These are phyloP conservation scores for Falcaria lacertinaria DNA, from an alignment of 2,888 invertebrate genomes.

Conservation along the genomic window DNA sequence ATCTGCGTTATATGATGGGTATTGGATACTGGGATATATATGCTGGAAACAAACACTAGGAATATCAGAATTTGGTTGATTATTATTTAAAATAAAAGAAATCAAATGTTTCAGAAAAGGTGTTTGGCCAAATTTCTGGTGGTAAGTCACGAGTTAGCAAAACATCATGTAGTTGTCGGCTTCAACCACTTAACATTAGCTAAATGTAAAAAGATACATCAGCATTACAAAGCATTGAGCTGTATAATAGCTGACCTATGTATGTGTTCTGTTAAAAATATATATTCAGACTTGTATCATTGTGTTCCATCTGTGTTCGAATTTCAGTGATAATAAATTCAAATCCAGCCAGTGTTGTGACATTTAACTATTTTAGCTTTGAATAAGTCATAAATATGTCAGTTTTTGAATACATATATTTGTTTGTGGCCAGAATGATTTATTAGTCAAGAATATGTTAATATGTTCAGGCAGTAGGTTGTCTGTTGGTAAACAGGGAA, in stretches of 20 bases:
- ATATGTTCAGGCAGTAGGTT: background rate
- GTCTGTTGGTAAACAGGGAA: too few species aligned
- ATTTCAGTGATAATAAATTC: background rate
- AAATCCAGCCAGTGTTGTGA: background rate
- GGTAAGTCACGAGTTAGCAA: conserved; percentile 52
- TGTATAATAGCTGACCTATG: background rate
- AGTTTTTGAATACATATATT: too few species aligned
- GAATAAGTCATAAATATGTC: too few species aligned
- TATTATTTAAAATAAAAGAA: conserved; percentile 7
- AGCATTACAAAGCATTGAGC: conserved; percentile 2
- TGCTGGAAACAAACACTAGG: too few species aligned
- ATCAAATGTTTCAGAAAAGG: conserved; percentile 67
- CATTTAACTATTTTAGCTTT: background rate
- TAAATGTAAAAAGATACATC: conserved; percentile 4
- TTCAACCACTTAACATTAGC: conserved; percentile 18
- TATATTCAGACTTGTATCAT: background rate
- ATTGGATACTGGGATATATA: too few species aligned
- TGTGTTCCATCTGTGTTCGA: background rate
- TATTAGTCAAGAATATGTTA: background rate
- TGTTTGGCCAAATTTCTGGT: conserved; percentile 62
- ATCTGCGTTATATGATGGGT: too few species aligned
- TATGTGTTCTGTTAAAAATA: background rate
- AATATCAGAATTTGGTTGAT: background rate
- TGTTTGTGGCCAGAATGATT: background rate
- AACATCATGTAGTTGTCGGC: conserved; percentile 27